Evolutionary conservation across 2,888 invertebrate species (phyloP), one percentile per base, ranked within the genome.

Genomic region (Drosophila atroscutellata): DNA sequence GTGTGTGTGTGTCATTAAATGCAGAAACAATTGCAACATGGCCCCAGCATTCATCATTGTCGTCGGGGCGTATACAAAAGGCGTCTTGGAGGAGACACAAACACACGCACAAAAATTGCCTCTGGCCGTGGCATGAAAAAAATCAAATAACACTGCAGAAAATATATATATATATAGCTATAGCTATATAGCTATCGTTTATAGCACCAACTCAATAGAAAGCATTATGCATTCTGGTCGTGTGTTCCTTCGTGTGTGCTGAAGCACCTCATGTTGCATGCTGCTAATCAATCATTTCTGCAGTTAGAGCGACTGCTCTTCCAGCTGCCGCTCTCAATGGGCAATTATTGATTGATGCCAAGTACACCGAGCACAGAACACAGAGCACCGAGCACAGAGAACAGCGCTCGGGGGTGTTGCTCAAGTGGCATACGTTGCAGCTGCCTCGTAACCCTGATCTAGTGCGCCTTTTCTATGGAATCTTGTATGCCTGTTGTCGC

Each of bases 261-360:
- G 75, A 86, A 89, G 87, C 85, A 90, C 80, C 80, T 85, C 77
- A 75, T 89, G 85, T 90, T 90, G 89, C 86, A 89, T 89, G 87
- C 78, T 71, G 88, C 87, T 87, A 90, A 87, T 87, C 87, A 87
- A 90, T 90, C 89, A 83, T 75, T 83, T 69, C 77, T 77, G 77
- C 81, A 67, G 81, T 61, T 72, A 50, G 52, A 75, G 73, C 71
- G 60, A 62, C 69, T 72, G 76, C 69, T 80, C 80, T 84, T 90
- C 86, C 89, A 88, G 77, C 87, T 76, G 83, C 75, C 80, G 89
- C 87, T 60, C 72, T 89, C 89, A 85, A 83, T 90, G 90, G 86
- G 91, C 91, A 90, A 90, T 90, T 89, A 90, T 89, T 90, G 91
- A 89, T 89, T 90, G 91, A 89, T 82, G 80, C 72, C 90, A 83